These are phyloP conservation scores for Typhlichthys eigenmanni DNA, from an alignment of 2,797 vertebrate genomes.

Conservation along the genomic window DNA sequence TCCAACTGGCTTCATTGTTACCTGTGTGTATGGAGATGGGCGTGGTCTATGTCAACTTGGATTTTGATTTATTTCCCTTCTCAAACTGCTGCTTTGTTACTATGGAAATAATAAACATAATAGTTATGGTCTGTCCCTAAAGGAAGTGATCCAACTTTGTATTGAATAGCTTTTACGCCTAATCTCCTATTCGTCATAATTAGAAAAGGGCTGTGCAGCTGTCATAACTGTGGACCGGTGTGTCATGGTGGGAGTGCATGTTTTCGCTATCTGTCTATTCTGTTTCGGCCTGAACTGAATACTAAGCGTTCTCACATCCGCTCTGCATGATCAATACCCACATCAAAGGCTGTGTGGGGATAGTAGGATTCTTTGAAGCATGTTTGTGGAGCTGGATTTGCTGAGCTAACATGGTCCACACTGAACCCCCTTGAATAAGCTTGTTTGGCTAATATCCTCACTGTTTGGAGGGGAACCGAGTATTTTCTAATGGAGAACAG, in stretches of 20 bases:
- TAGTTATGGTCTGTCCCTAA: constrained; percentile 47
- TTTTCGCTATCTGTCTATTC: constrained; percentile 54
- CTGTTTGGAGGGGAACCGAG: constrained; percentile 89
- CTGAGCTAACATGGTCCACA: constrained; percentile 84
- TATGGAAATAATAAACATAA: constrained; percentile 41
- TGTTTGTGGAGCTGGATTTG: constrained; percentile 87
- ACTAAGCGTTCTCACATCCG: constrained; percentile 69
- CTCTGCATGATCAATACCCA: constrained; percentile 82
- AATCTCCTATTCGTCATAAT: constrained; percentile 50
- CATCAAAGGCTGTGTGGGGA: constrained; percentile 86
- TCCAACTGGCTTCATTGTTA: constrained; percentile 14
- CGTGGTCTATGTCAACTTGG: constrained; percentile 32
- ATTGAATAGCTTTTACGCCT: constrained; percentile 50
- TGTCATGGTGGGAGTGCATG: constrained; percentile 60
- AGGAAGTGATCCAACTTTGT: constrained; percentile 55
- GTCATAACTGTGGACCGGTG: constrained; percentile 56
- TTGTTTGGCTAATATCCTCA: constrained; percentile 90
- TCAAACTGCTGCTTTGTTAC: constrained; percentile 2
- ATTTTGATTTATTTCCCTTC: constrained; percentile 40
- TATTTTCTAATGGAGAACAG: constrained; percentile 84
- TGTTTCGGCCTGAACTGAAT: constrained; percentile 49
- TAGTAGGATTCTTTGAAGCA: constrained; percentile 86
- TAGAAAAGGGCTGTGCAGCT: constrained; percentile 57
- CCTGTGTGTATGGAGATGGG: not conserved
- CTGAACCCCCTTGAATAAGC: constrained; percentile 79